Conservation (phyloP, 2,888 invertebrate species). For the Cephalotes varians region DNA sequence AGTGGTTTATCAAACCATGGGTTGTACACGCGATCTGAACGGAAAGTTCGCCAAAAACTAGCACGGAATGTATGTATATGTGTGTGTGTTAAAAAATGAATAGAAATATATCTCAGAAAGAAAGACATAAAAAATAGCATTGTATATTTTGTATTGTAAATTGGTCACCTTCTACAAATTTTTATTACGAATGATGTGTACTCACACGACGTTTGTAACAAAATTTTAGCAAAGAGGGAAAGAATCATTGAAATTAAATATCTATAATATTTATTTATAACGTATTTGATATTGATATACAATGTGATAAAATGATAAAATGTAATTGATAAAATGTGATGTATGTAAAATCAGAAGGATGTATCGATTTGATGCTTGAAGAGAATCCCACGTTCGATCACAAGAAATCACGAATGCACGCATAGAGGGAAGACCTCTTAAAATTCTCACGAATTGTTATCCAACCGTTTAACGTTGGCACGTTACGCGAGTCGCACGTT, state of each 20-base stretch:
- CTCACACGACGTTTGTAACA: neutral
- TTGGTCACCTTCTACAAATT: neutral
- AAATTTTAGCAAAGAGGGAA: neutral
- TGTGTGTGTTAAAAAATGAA: neutral
- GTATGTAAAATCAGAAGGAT: neutral
- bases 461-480: slow-evolving; percentile 21
- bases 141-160: neutral
- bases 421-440: neutral
- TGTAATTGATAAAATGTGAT: neutral
- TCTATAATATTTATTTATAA: neutral
- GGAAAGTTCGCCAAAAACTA: too few relatives aligned
- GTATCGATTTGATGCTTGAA: neutral
- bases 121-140: neutral
- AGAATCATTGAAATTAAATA: neutral
- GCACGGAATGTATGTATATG: too few relatives aligned
- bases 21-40: too few relatives aligned
- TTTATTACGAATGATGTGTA: neutral
- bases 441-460: slow-evolving; percentile 49
- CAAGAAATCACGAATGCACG: slow-evolving; percentile 24
- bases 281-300: too few relatives aligned
- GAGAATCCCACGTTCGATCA: slow-evolving; percentile 11
- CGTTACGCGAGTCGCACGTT: slow-evolving; percentile 28
- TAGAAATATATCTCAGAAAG: neutral
- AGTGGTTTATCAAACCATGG: too few relatives aligned
- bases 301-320: too few relatives aligned